Conservation (phyloP, 2,113 vertebrate genomes). For the Tricholaema leucomelas region DNA sequence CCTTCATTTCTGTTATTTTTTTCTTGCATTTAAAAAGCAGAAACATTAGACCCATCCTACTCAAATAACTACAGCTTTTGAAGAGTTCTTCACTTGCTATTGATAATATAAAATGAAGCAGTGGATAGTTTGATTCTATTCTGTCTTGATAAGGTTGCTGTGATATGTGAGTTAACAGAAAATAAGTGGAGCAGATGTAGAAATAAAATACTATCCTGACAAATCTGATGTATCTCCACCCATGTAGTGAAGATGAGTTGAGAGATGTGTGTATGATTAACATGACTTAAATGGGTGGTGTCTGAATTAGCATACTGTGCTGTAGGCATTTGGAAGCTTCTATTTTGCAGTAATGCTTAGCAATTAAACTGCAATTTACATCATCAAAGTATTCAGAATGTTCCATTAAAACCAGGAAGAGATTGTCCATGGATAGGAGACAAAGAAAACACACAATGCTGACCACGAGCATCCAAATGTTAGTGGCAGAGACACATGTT, state of each 20-base stretch:
- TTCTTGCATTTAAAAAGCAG: not conserved
- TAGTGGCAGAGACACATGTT: not conserved
- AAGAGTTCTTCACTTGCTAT: not conserved
- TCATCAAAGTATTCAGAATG: not conserved
- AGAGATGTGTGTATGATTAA: slow-evolving; percentile 45
- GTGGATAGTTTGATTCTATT: not conserved
- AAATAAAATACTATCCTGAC: slow-evolving; percentile 32
- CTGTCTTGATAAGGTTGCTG: not conserved
- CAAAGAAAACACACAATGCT: not conserved
- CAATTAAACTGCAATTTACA: slow-evolving; percentile 24
- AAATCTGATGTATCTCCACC: slow-evolving; percentile 18
- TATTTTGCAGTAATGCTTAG: slow-evolving; percentile 22
- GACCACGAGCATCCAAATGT: not conserved
- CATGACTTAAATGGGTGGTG: not conserved
- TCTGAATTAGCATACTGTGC: slow-evolving; percentile 36
- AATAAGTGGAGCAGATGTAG: slow-evolving; percentile 13
- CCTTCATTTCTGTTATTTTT: not conserved
- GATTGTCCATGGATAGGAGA: not conserved
- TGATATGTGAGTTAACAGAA: slow-evolving; percentile 23
- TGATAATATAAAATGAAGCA: not conserved
- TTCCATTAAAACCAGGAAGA: not conserved
- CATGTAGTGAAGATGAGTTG: slow-evolving; percentile 9
- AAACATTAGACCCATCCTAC: not conserved
- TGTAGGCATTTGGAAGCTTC: not conserved
- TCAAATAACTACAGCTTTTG: not conserved